A percentile compares a stretch with the other conserved stretches of the same genome.
These are phyloP conservation scores for Drosophila sulfurigaster DNA, from an alignment of 1,140 invertebrate species.

Conservation along the genomic window DNA sequence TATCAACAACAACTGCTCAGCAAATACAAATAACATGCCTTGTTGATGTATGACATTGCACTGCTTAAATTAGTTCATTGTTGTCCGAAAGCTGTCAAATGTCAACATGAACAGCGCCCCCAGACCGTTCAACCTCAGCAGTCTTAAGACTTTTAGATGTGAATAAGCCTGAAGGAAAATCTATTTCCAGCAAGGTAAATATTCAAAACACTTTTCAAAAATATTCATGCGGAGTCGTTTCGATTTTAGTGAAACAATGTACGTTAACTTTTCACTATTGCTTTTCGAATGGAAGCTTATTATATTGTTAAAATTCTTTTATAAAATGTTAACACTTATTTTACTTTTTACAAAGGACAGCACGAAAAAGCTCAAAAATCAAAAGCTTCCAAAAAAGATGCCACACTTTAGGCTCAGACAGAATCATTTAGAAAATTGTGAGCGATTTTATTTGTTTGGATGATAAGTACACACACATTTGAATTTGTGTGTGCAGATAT, in stretches of 20 bases:
- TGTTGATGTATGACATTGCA: conserved; percentile 70
- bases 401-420: too few relatives aligned
- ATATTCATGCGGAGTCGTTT: background rate
- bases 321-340: too few relatives aligned
- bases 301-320: too few relatives aligned
- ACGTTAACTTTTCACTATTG: too few relatives aligned
- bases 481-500: background rate
- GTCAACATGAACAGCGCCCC: conserved; percentile 45
- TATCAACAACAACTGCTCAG: conserved; percentile 4
- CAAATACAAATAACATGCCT: conserved; percentile 13
- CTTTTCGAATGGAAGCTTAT: too few relatives aligned
- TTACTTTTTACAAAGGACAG: too few relatives aligned
- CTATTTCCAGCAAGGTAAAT: conserved; percentile 6
- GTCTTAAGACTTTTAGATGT: conserved; percentile 33
- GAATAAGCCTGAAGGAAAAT: conserved; percentile 18
- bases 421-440: too few relatives aligned
- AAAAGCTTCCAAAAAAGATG: too few relatives aligned
- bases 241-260: too few relatives aligned
- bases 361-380: too few relatives aligned
- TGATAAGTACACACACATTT: background rate
- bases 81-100: conserved; percentile 77
- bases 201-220: background rate
- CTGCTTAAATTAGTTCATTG: conserved; percentile 79
- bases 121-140: background rate
- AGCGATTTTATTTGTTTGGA: too few relatives aligned